Percentiles rank a stretch among this genome's conserved stretches.
phyloP scores from a whole-genome alignment of 2,797 vertebrate species.

The Bryconaethiops microstoma region DNA sequence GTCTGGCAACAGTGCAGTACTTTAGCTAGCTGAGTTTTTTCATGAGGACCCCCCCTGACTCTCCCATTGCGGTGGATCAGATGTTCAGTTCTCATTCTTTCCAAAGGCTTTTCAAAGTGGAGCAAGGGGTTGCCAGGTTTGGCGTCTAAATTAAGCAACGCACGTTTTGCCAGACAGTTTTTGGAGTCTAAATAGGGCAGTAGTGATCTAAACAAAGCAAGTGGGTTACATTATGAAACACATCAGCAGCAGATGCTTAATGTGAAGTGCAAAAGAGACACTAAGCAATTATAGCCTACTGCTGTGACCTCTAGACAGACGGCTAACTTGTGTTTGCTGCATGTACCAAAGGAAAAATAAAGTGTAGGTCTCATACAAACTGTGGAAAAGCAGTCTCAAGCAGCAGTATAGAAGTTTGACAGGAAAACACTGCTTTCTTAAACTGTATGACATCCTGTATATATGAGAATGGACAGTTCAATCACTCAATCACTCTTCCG shows the following conservation, averaged over 20 bases:
- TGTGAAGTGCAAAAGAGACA: neutral
- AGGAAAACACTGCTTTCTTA: too few species aligned
- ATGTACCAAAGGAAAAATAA: neutral
- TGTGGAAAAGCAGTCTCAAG: too few species aligned
- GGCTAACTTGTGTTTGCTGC: neutral
- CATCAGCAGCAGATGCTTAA: conserved; percentile 29
- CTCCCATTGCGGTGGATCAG: conserved; percentile 43
- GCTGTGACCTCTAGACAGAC: neutral
- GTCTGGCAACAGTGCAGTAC: conserved; percentile 60
- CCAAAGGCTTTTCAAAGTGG: conserved; percentile 50
- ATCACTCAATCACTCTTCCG: neutral
- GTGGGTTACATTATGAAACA: conserved; percentile 30
- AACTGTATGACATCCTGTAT: too few species aligned
- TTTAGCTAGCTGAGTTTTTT: conserved; percentile 60
- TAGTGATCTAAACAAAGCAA: conserved; percentile 33
- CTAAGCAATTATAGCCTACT: neutral
- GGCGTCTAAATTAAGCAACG: conserved; percentile 49
- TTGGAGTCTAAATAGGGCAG: conserved; percentile 47
- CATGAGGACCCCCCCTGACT: conserved; percentile 25
- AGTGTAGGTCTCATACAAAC: neutral
- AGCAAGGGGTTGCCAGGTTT: conserved; percentile 42
- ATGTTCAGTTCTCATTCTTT: conserved; percentile 52
- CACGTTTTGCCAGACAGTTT: conserved; percentile 33
- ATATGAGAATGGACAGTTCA: too few species aligned
- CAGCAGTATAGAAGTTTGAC: too few species aligned